Base-by-base conservation (phyloP, 1,140 invertebrate genomes). In the Penaeus indicus region DNA sequence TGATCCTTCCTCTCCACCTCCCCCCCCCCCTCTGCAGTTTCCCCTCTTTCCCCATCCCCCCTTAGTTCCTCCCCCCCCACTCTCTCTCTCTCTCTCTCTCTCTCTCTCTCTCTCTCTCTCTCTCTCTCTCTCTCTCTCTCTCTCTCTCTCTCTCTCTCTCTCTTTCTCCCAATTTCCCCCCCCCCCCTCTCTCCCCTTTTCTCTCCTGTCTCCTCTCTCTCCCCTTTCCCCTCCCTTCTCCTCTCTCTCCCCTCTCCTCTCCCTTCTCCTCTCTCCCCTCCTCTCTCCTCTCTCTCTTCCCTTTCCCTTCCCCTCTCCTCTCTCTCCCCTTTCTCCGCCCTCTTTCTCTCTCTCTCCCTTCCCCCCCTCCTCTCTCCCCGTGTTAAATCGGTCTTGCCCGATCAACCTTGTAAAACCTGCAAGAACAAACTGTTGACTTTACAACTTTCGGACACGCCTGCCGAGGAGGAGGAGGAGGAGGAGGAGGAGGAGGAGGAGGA, bases 361-460 rank as follows among this genome's bases (percentile, higher is more conserved):
- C 42, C 42, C 42, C 47, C 22, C 78, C 42, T 0, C 5, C 75
- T 86, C 81, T 61, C 61, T 63, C 64, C 81, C 81, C 61, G n/a
- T 38, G 62, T 69, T n/a, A 75, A 87, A 87, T 81, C 79, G 79
- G 79, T 79, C 85, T 13, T 83, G 80, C 62, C 80, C 83, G 86
- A 88, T 88, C 86, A 88, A 80, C 86, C 80, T 72, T 77, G 62
- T 77, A 88, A 87, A 88, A 83, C 86, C 64, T 61, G 64, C 64
- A 88, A 88, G 86, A 88, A 88, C 86, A 88, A 88, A 82, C 86
- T 82, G 86, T 88, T 88, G 86, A 88, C 86, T 88, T 83, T 83
- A 69, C n/a, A 88, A 88, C 86, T 88, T 88, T 83, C 67, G 86
- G 80, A 88, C 86, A 88, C 79, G 67, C 38, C 27, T 22, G 62